Evolutionary conservation across 2,113 vertebrate genomes (phyloP).

Genomic region (Strix aluco): DNA sequence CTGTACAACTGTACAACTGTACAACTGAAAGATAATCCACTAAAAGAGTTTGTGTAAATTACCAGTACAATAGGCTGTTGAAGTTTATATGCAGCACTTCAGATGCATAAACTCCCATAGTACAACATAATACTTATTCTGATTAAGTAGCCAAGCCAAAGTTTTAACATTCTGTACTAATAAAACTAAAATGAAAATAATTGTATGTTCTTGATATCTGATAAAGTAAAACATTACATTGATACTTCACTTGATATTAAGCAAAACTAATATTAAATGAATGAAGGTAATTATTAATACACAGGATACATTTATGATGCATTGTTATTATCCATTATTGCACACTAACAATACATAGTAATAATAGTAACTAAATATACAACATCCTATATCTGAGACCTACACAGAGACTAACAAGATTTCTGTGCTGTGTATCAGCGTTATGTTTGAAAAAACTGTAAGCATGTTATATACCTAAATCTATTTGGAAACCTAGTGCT

Average conservation of each 20-base stretch:
- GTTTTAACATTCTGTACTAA: not conserved
- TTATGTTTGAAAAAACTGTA: not conserved
- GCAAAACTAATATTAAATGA: not conserved
- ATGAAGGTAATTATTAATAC: not conserved
- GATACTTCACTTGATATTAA: not conserved
- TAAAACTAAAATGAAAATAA: not conserved
- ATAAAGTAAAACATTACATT: not conserved
- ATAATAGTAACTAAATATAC: not conserved
- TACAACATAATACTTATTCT: not conserved
- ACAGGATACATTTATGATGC: not conserved
- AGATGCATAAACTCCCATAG: not conserved
- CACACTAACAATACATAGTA: not conserved
- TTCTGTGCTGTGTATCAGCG: not conserved
- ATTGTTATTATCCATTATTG: not conserved
- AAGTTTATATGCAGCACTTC: not conserved
- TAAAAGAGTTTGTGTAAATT: not conserved
- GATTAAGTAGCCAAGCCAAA: not conserved
- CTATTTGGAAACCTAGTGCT: not conserved
- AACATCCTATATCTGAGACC: not conserved
- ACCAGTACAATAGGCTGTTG: not conserved
- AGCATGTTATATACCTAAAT: not conserved
- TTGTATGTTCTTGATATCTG: not conserved
- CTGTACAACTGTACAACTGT: not conserved
- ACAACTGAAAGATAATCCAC: not conserved
- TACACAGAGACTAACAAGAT: not conserved